Evolutionary conservation across 2,888 invertebrate species (phyloP).

Genomic region (Gibbula magus): DNA sequence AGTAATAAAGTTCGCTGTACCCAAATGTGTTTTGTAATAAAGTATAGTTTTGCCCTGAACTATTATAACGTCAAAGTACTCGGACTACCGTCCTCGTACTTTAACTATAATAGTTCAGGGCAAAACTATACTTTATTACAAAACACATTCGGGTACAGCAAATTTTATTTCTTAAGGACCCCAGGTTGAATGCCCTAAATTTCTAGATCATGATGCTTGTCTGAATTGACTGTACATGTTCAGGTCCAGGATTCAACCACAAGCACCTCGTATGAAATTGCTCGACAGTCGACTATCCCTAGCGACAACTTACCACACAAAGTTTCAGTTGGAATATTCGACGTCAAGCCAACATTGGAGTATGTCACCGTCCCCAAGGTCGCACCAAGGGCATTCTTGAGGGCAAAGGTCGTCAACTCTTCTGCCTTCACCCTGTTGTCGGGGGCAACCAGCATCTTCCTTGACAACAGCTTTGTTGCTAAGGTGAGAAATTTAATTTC

Average conservation of each 20-base stretch:
- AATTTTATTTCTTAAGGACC: no score
- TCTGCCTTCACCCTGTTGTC: slow-evolving; percentile 73
- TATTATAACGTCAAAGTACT: no score
- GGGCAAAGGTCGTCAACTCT: slow-evolving; percentile 73
- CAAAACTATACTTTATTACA: no score
- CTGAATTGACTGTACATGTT: background rate
- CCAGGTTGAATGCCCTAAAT: no score
- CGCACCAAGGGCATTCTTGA: slow-evolving; percentile 73
- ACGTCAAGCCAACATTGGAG: slow-evolving; percentile 72
- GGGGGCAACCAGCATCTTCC: slow-evolving; percentile 74
- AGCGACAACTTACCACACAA: slow-evolving; percentile 73
- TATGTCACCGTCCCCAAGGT: slow-evolving; percentile 74
- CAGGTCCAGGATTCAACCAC: slow-evolving; percentile 71
- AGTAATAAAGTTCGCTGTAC: no score
- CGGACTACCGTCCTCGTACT: no score
- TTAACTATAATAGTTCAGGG: no score
- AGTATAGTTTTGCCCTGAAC: no score
- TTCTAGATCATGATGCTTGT: background rate
- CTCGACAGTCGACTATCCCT: slow-evolving; percentile 71
- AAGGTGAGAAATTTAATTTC: slow-evolving; percentile 54
- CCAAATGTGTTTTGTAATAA: no score
- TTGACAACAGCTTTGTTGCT: slow-evolving; percentile 76
- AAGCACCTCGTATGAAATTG: slow-evolving; percentile 74
- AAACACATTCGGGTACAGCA: no score
- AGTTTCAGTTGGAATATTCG: slow-evolving; percentile 71